A percentile compares a stretch with the other conserved stretches of the same genome.
Evolutionary conservation across 1,140 invertebrate genomes (phyloP).

Genomic region (Sycophila sp.): DNA sequence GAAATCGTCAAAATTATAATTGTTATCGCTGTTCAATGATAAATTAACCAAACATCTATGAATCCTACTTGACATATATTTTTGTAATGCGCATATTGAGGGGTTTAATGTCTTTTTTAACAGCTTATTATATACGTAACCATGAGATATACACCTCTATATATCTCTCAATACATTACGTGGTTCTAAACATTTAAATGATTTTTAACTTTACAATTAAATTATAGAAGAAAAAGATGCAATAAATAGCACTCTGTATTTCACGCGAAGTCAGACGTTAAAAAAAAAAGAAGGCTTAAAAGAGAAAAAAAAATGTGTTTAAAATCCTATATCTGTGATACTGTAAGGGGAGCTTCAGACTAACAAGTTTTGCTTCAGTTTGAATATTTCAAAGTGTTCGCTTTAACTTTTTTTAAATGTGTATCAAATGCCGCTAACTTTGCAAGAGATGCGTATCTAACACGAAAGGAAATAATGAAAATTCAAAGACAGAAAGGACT

Average conservation of each 20-base stretch:
- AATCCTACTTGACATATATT: not conserved
- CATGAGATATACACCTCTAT: not conserved
- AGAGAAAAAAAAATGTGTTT: not conserved
- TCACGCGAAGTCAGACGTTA: not conserved
- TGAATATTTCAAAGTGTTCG: slow-evolving; percentile 8
- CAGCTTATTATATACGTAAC: slow-evolving; percentile 3
- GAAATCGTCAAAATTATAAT: not conserved
- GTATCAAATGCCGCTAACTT: slow-evolving; percentile 15
- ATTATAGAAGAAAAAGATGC: slow-evolving; percentile 28
- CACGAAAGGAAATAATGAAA: not conserved
- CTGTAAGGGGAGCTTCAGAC: slow-evolving; percentile 19
- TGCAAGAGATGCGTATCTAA: not conserved
- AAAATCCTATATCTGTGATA: not conserved
- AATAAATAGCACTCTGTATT: slow-evolving; percentile 43
- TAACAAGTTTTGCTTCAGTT: slow-evolving; percentile 17
- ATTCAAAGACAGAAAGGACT: slow-evolving; percentile 10
- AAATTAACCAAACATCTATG: not conserved
- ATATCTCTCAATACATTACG: not conserved
- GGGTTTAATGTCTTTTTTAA: slow-evolving; percentile 28
- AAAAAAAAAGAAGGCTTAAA: slow-evolving; percentile 15
- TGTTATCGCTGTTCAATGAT: not conserved
- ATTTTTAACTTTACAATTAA: not conserved
- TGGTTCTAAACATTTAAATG: slow-evolving; percentile 4
- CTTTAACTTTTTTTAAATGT: not conserved
- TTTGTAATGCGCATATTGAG: slow-evolving; percentile 14